phyloP scores from a whole-genome alignment of 2,888 invertebrate genomes.

The Miltochrista miniata region DNA sequence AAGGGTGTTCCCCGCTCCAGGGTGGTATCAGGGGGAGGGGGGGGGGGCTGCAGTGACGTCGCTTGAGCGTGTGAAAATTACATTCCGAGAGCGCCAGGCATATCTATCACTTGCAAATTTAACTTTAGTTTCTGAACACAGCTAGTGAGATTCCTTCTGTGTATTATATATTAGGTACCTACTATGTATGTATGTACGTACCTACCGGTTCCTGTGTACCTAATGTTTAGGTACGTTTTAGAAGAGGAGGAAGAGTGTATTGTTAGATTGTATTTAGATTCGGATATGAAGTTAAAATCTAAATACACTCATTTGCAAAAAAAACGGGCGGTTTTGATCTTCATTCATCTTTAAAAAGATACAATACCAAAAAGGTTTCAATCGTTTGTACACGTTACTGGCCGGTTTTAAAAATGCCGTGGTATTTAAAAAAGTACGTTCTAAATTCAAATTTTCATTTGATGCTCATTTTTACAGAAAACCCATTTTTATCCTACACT shows the following conservation, averaged over 20 bases:
- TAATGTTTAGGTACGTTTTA: constrained; percentile 3
- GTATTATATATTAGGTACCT: not conserved
- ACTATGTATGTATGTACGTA: too few relatives aligned
- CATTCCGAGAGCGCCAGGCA: constrained; percentile 81
- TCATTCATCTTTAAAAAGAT: too few relatives aligned
- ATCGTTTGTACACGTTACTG: too few relatives aligned
- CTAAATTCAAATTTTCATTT: too few relatives aligned
- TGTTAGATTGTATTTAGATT: not conserved
- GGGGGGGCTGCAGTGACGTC: constrained; percentile 65
- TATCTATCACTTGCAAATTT: constrained; percentile 84
- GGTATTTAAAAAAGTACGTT: too few relatives aligned
- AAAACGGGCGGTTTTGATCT: too few relatives aligned
- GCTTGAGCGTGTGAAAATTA: constrained; percentile 81
- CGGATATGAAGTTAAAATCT: too few relatives aligned
- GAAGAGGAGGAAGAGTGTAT: not conserved
- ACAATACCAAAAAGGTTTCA: too few relatives aligned
- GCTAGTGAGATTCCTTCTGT: constrained; percentile 31
- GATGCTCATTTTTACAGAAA: too few relatives aligned
- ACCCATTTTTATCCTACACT: too few relatives aligned
- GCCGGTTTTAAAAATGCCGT: too few relatives aligned
- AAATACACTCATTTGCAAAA: too few relatives aligned
- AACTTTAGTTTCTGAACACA: constrained; percentile 74
- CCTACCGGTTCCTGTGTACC: not conserved
- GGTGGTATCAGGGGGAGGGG: constrained; percentile 40
- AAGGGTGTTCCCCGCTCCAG: constrained; percentile 30